A percentile compares a stretch with the other conserved stretches of the same genome.
phyloP scores from a whole-genome alignment of 1,140 invertebrate species.

The Temnothorax nylanderi region DNA sequence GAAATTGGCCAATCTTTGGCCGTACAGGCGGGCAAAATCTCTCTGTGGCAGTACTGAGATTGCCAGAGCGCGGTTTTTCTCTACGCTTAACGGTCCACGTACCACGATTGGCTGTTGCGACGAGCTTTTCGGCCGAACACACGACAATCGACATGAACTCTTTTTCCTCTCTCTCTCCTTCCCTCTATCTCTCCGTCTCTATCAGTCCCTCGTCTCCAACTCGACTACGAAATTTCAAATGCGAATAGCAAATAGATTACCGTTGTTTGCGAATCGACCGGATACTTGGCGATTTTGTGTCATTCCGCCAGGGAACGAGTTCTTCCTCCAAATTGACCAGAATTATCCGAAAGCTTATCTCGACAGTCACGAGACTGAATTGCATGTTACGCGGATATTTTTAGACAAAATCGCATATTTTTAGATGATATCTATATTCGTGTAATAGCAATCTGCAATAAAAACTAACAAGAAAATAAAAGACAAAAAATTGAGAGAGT shows the following conservation, averaged over 20 bases:
- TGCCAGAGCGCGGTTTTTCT: slow-evolving; percentile 59
- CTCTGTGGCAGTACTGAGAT: slow-evolving; percentile 55
- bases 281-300: slow-evolving; percentile 70
- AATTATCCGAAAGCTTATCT: slow-evolving; percentile 10
- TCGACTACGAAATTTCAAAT: slow-evolving; percentile 20
- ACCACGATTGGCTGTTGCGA: slow-evolving; percentile 50
- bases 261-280: slow-evolving; percentile 39
- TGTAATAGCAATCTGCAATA: background rate
- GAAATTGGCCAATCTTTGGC: slow-evolving; percentile 61
- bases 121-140: slow-evolving; percentile 53
- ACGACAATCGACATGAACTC: slow-evolving; percentile 22
- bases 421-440: background rate
- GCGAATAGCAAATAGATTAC: slow-evolving; percentile 53
- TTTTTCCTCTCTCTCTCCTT: slow-evolving; percentile 13
- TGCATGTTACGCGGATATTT: background rate
- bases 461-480: background rate
- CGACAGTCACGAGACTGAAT: slow-evolving; percentile 1
- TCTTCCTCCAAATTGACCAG: background rate
- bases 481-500: background rate
- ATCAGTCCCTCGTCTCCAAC: background rate
- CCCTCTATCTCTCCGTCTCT: background rate
- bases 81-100: slow-evolving; percentile 56
- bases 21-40: slow-evolving; percentile 50
- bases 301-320: slow-evolving; percentile 51
- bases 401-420: background rate